Percentiles rank a stretch among this genome's conserved stretches.
These are phyloP conservation scores for Rhea americana DNA, from an alignment of 2,113 vertebrate species.

Conservation along the genomic window DNA sequence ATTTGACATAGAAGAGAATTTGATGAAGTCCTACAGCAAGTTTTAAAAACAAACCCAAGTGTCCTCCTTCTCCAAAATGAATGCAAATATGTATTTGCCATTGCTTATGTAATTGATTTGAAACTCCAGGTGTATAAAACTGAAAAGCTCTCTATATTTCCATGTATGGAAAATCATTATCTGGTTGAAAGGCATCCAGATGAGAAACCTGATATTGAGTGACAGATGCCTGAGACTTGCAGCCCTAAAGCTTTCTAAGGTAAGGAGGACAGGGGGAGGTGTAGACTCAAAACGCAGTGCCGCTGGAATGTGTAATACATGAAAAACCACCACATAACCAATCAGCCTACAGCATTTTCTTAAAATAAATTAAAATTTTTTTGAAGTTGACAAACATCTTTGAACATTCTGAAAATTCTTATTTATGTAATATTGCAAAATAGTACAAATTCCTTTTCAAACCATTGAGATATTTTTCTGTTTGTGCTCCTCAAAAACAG, in stretches of 20 bases:
- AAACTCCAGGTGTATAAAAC: neutral
- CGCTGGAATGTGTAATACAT: neutral
- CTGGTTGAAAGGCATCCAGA: conserved; percentile 5
- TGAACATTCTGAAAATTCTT: neutral
- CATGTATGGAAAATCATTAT: neutral
- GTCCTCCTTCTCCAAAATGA: neutral
- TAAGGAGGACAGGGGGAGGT: neutral
- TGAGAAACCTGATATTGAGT: conserved; percentile 11
- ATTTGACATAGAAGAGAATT: neutral
- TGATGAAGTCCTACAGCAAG: neutral
- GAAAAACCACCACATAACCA: neutral
- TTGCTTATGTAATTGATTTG: neutral
- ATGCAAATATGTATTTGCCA: neutral
- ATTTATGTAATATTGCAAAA: neutral
- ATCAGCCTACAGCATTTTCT: neutral
- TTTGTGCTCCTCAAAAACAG: neutral
- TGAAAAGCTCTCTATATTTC: neutral
- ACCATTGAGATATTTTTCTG: neutral
- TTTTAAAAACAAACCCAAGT: neutral
- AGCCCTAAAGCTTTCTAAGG: neutral
- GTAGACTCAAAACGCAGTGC: neutral
- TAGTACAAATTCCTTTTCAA: neutral
- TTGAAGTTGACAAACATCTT: neutral
- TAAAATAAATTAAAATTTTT: neutral
- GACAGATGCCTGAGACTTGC: neutral